Evolutionary conservation across 2,797 vertebrate genomes (phyloP).

Genomic region (Enoplosus armatus): DNA sequence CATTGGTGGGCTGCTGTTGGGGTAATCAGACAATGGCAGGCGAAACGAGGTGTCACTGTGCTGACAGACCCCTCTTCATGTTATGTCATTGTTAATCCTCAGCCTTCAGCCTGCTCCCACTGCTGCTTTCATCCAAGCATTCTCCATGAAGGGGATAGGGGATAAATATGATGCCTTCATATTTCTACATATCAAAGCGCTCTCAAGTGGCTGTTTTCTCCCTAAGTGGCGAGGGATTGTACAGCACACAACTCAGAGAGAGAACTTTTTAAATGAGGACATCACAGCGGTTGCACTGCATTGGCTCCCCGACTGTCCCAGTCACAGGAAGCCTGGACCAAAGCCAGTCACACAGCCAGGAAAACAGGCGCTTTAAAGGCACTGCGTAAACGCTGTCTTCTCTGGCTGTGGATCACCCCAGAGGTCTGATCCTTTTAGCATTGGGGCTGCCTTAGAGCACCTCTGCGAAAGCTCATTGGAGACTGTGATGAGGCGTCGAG

Average conservation of each 20-base stretch:
- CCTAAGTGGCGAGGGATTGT: slow-evolving; percentile 78
- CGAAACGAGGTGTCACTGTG: slow-evolving; percentile 91
- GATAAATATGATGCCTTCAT: slow-evolving; percentile 82
- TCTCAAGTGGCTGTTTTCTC: slow-evolving; percentile 81
- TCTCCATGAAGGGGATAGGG: slow-evolving; percentile 64
- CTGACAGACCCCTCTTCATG: slow-evolving; percentile 90
- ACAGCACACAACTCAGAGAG: slow-evolving; percentile 71
- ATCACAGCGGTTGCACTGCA: slow-evolving; percentile 67
- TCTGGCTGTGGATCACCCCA: slow-evolving; percentile 50
- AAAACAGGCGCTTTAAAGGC: slow-evolving; percentile 63
- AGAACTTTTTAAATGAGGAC: slow-evolving; percentile 83
- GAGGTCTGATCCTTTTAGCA: slow-evolving; percentile 70
- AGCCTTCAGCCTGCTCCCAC: slow-evolving; percentile 78
- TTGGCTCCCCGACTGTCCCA: slow-evolving; percentile 64
- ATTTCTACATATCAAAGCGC: slow-evolving; percentile 83
- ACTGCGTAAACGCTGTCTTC: slow-evolving; percentile 61
- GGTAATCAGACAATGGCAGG: slow-evolving; percentile 91
- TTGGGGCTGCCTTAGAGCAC: slow-evolving; percentile 63
- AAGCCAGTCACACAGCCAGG: slow-evolving; percentile 71
- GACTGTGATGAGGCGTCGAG: slow-evolving; percentile 60
- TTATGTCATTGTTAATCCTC: slow-evolving; percentile 91
- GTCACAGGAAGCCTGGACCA: slow-evolving; percentile 78
- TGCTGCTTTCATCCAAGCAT: slow-evolving; percentile 75
- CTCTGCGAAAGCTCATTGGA: slow-evolving; percentile 61
- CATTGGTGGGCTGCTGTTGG: slow-evolving; percentile 89